Evolutionary conservation across 2,888 invertebrate species (phyloP), one percentile per base, ranked within the genome.

Genomic region (Chesias legatella): DNA sequence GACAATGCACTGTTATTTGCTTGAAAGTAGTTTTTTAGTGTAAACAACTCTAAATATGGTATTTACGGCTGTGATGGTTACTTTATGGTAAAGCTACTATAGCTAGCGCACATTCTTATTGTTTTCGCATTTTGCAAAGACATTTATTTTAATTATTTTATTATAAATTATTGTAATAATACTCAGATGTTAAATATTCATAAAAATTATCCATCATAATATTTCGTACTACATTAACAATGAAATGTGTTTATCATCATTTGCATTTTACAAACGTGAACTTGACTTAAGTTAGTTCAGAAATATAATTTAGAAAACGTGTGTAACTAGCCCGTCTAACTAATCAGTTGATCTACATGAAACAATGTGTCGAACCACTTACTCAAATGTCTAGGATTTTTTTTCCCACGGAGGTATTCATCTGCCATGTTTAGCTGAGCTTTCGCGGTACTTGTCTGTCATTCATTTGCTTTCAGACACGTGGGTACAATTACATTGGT

Each of bases 321-420:
- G 66, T 58, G 55, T 37, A 54, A 66, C 56, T 60, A 57, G 64
- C 59, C 58, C 50, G 55, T 59, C 13, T 17, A 17, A 17, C 13
- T 17, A 17, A 67, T 63, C 54, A 48, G 44, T 57, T 45, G 48
- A 62, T 65, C 52, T 57, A 44, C 52, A 54, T 56, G 56, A 62
- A 62, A 60, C 58, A 60, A 59, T 57, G 51, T 59, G 52, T 54
- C 53, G 51, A 60, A 62, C 55, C 34, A 56, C 51, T 58, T 58
- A 56, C 43, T 53, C 48, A 53, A 58, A 58, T 56, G 53, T 46
- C 52, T 53, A 53, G 47, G 52, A 50, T 43, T 58, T 60, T 58
- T 60, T 60, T 73, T 75, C 76, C 68, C 75, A 77, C 74, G 67
- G 49, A 53, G 40, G 38, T 38, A 53, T 39, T 38, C 29, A 33